phyloP scores from a whole-genome alignment of 2,113 vertebrate species.

The Amblyopsis rosae region DNA sequence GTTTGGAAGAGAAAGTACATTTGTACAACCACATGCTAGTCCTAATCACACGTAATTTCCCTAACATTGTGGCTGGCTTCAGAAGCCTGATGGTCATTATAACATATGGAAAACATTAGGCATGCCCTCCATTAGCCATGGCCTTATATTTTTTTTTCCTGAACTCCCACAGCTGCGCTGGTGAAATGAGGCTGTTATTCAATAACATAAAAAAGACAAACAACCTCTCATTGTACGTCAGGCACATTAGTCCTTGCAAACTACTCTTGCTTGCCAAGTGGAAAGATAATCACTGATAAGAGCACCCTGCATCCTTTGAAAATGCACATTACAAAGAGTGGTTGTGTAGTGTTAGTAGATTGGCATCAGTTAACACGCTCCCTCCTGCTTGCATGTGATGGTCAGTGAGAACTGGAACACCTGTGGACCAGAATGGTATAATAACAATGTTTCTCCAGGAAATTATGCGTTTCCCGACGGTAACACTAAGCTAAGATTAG shows the following conservation, averaged over 20 bases:
- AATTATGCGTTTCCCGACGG: conserved; percentile 66
- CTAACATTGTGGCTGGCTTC: conserved; percentile 36
- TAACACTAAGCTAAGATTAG: conserved; percentile 52
- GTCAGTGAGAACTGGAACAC: conserved; percentile 63
- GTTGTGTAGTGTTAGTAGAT: conserved; percentile 57
- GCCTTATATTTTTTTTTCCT: conserved; percentile 26
- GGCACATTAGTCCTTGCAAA: conserved; percentile 49
- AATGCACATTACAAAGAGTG: conserved; percentile 60
- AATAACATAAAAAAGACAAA: conserved; percentile 51
- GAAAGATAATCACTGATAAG: conserved; percentile 58
- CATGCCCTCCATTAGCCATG: conserved; percentile 45
- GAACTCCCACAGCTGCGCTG: conserved; percentile 59
- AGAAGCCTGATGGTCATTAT: conserved; percentile 39
- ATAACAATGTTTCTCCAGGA: conserved; percentile 69
- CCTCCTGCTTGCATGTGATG: conserved; percentile 38
- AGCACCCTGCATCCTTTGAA: conserved; percentile 57
- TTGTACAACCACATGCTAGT: conserved; percentile 51
- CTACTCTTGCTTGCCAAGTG: conserved; percentile 60
- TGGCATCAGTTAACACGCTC: conserved; percentile 50
- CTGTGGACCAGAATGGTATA: conserved; percentile 65
- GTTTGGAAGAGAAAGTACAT: conserved; percentile 36
- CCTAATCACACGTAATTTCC: conserved; percentile 39
- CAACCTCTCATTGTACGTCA: conserved; percentile 66
- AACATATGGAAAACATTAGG: conserved; percentile 56
- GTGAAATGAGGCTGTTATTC: conserved; percentile 60